Evolutionary conservation across 2,888 invertebrate species (phyloP), one percentile per base, ranked within the genome.

Genomic region (Sthenelais limicola): DNA sequence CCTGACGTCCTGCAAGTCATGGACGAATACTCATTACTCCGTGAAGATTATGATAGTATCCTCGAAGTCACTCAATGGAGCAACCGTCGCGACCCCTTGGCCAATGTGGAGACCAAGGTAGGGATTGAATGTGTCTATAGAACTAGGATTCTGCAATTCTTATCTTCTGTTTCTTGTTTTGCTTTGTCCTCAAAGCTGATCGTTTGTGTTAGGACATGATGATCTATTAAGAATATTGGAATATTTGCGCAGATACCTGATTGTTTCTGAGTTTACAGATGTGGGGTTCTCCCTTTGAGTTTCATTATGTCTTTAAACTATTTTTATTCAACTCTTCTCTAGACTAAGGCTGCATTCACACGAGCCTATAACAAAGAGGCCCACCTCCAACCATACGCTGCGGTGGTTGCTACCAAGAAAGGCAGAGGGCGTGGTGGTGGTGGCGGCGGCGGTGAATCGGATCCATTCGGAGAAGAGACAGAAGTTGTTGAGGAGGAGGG

Each of bases 21-120:
- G 89, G 92, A 93, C 83, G 89, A 92, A 5, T 99, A 99, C 88
- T 93, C 94, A 84, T 90, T 99, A 73, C 87, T 95, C 69, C 91
- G 95, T 73, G 98, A 98, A 82, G 99, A 99, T 87, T 89, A 97
- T 80, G 97, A 98, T 77, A 93, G 93, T 15, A 89, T 99, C 32
- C 89, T 93, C 12, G 98, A 99, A 84, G 86, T 98, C 35, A 92
- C 94, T 0, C 87, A 92, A 47, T 98, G 97, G 97, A 93, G 94
- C 0, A 80, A 82, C 71, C 92, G 80, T 48, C 52, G 69, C 18
- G 94, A 96, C 87, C 92, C 93, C 0, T 92, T 94, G 89, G 91
- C 92, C 66, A 88, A 91, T 74, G 90, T 99, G 30, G 84, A 83
- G 38, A 79, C 88, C 15, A 89, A 89, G 85, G 89, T 88, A 69